Percentiles rank a stretch among this genome's conserved stretches.
These are phyloP conservation scores for Pycnonotus jocosus DNA, from an alignment of 2,113 vertebrate genomes.

Conservation along the genomic window DNA sequence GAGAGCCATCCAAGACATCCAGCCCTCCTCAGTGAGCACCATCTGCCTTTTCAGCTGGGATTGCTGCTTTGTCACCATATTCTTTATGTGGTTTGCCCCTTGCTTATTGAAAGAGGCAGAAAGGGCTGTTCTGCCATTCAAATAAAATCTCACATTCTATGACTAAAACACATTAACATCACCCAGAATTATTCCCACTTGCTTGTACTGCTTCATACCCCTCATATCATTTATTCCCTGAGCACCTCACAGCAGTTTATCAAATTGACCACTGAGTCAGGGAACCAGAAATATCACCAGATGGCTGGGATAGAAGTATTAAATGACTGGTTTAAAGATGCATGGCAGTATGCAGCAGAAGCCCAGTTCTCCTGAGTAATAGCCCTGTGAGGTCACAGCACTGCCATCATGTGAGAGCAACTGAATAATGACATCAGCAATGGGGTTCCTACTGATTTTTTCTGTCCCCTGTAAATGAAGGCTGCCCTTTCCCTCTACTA, in stretches of 20 bases:
- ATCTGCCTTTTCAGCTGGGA: neutral
- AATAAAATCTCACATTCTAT: fast-evolving
- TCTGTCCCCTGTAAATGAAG: neutral
- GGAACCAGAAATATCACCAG: neutral
- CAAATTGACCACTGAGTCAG: neutral
- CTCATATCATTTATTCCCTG: neutral
- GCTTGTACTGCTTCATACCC: neutral
- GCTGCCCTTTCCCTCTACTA: neutral
- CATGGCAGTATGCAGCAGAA: neutral
- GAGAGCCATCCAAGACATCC: neutral
- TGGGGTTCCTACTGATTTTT: neutral
- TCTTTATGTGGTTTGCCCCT: neutral
- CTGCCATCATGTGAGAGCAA: neutral
- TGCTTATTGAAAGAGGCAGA: neutral
- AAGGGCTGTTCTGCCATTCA: neutral
- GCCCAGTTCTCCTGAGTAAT: fast-evolving
- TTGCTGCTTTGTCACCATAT: neutral
- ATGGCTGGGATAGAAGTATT: neutral
- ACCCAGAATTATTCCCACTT: neutral
- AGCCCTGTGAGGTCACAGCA: neutral
- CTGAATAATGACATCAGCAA: neutral
- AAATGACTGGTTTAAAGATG: neutral
- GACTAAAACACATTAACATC: fast-evolving
- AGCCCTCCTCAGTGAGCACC: neutral
- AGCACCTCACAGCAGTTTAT: neutral